Percentiles rank a stretch among this genome's conserved stretches.
Conservation (phyloP, 2,113 vertebrate species). For the Litocranius walleri region DNA sequence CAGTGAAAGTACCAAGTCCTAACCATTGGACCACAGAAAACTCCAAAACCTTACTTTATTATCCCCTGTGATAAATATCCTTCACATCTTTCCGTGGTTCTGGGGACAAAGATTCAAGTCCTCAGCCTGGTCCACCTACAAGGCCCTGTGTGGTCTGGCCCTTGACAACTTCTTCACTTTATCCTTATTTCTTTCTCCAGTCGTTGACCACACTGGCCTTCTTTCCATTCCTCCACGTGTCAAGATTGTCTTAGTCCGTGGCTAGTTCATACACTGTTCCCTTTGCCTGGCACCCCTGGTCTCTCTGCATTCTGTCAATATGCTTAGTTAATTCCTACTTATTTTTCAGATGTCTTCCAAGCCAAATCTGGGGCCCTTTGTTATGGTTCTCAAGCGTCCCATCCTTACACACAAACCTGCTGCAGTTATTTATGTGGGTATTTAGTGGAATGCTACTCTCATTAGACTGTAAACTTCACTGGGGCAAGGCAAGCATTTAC, state of each 20-base stretch:
- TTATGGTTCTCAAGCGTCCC: not conserved
- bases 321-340: not conserved
- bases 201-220: not conserved
- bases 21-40: not conserved
- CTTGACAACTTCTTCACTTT: not conserved
- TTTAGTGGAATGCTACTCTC: not conserved
- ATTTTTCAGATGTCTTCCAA: not conserved
- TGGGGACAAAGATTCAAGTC: not conserved
- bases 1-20: not conserved
- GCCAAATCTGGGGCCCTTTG: not conserved
- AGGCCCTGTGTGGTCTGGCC: not conserved
- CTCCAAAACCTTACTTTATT: not conserved
- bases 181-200: not conserved
- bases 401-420: not conserved
- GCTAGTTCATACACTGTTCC: not conserved
- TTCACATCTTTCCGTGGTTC: not conserved
- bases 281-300: not conserved
- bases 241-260: not conserved
- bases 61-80: not conserved
- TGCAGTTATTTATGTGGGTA: not conserved
- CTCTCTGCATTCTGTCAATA: not conserved
- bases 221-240: not conserved
- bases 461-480: not conserved
- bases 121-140: not conserved
- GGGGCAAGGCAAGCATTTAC: not conserved